Evolutionary conservation across 2,888 invertebrate species (phyloP).

Genomic region (Ferdinandea cuprea): DNA sequence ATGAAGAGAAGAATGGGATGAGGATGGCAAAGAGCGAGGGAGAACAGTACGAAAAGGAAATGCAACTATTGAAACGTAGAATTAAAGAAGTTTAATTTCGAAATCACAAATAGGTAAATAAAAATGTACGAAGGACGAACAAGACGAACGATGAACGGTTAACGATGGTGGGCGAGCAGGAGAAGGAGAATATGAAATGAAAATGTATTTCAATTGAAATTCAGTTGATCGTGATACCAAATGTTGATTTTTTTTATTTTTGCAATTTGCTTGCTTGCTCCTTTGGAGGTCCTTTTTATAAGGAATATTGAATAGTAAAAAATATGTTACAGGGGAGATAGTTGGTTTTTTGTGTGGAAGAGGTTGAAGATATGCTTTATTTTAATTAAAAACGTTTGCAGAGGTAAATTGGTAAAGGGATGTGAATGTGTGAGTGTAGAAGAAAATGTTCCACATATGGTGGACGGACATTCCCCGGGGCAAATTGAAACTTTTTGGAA

Average conservation of each 20-base stretch:
- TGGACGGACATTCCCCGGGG: too few relatives aligned
- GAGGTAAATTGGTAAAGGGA: constrained; percentile 12
- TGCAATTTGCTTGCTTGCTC: constrained; percentile 34
- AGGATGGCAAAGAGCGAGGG: constrained; percentile 4
- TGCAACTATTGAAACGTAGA: constrained; percentile 59
- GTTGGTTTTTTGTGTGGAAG: constrained; percentile 14
- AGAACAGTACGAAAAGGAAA: neutral
- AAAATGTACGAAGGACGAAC: neutral
- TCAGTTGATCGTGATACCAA: constrained; percentile 55
- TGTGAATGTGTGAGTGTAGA: neutral
- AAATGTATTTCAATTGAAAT: constrained; percentile 67
- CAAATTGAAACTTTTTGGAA: too few relatives aligned
- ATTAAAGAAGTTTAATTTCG: constrained; percentile 62
- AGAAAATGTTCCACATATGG: neutral
- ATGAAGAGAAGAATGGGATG: constrained; percentile 40
- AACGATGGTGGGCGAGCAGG: too few relatives aligned
- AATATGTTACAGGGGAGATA: constrained; percentile 44
- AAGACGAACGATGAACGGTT: too few relatives aligned
- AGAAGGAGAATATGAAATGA: constrained; percentile 36
- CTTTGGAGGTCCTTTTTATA: constrained; percentile 44
- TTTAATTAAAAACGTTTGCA: constrained; percentile 48
- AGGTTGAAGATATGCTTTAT: constrained; percentile 18
- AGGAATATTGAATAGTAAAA: constrained; percentile 46
- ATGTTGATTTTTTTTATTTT: constrained; percentile 19
- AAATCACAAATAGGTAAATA: constrained; percentile 25